A percentile compares a stretch with the other conserved stretches of the same genome.
phyloP scores from a whole-genome alignment of 2,888 invertebrate genomes.

The Drosophila affinis region DNA sequence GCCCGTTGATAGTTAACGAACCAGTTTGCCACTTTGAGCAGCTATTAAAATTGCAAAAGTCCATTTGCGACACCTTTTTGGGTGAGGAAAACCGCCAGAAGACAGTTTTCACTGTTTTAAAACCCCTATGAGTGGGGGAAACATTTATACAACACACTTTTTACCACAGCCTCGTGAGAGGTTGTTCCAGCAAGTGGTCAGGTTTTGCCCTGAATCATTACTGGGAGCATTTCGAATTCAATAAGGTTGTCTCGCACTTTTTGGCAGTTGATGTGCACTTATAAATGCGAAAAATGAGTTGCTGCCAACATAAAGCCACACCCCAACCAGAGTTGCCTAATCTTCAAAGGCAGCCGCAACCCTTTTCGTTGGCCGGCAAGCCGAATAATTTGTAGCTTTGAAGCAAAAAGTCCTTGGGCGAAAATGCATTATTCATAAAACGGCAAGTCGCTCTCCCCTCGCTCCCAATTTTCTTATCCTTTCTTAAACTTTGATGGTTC shows the following conservation, averaged over 20 bases:
- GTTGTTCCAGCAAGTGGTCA: not conserved
- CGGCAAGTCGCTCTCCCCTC: slow-evolving; percentile 36
- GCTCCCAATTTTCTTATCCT: slow-evolving; percentile 6
- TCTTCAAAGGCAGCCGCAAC: slow-evolving; percentile 59
- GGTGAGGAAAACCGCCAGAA: slow-evolving; percentile 31
- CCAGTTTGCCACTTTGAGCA: slow-evolving; percentile 52
- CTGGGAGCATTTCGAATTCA: slow-evolving; percentile 18
- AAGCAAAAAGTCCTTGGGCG: slow-evolving; percentile 65
- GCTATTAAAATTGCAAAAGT: slow-evolving; percentile 70
- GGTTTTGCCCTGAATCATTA: not conserved
- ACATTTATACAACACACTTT: not conserved
- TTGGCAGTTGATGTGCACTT: slow-evolving; percentile 66
- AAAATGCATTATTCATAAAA: slow-evolving; percentile 77
- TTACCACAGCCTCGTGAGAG: not conserved
- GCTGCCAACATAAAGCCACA: not conserved
- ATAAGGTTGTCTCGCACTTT: slow-evolving; percentile 44
- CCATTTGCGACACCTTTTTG: slow-evolving; percentile 61
- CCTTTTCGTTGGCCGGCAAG: slow-evolving; percentile 53
- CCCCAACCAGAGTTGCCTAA: slow-evolving; percentile 27
- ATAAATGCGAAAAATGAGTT: slow-evolving; percentile 56
- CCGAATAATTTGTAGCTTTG: slow-evolving; percentile 72
- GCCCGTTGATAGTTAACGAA: slow-evolving; percentile 45
- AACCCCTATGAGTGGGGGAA: not conserved
- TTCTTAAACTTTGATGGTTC: slow-evolving; percentile 69
- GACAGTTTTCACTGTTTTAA: not conserved